Conservation (phyloP, 2,888 invertebrate species). For the Oxycera nigricornis region DNA sequence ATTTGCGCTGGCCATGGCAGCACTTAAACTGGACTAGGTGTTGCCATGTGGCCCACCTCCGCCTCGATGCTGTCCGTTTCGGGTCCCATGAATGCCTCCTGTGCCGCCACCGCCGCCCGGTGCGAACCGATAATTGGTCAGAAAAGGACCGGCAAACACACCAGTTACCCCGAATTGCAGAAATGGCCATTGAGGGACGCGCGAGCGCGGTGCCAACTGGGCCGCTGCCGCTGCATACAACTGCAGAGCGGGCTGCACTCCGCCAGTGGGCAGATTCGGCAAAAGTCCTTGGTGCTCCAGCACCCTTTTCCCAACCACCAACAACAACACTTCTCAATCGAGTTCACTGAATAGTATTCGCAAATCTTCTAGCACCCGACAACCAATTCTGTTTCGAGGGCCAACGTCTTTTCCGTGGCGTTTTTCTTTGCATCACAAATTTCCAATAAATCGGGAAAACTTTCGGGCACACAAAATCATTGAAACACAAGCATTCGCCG, state of each 20-base stretch:
- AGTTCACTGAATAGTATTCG: constrained; percentile 18
- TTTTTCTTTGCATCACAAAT: constrained; percentile 12
- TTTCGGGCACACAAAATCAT: not conserved
- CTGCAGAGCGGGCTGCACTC: constrained; percentile 74
- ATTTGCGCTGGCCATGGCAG: constrained; percentile 56
- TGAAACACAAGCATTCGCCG: not conserved
- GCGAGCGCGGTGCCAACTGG: constrained; percentile 60
- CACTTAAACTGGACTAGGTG: constrained; percentile 48
- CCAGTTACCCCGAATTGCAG: constrained; percentile 63
- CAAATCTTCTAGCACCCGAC: not conserved
- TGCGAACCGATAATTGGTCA: constrained; percentile 55
- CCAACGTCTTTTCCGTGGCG: constrained; percentile 14
- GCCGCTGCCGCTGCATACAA: constrained; percentile 75
- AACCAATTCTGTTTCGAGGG: not conserved
- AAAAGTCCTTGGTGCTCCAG: constrained; percentile 63
- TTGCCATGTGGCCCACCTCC: constrained; percentile 54
- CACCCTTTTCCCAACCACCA: constrained; percentile 64
- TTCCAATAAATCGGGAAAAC: not conserved
- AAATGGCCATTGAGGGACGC: constrained; percentile 69
- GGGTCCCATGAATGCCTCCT: constrained; percentile 45
- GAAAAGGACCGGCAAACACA: constrained; percentile 58
- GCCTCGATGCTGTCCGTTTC: constrained; percentile 56
- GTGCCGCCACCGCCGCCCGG: constrained; percentile 52
- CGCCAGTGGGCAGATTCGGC: constrained; percentile 57
- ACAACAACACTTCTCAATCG: not conserved